Conservation (phyloP, 2,113 vertebrate genomes). For the Nymphicus hollandicus region DNA sequence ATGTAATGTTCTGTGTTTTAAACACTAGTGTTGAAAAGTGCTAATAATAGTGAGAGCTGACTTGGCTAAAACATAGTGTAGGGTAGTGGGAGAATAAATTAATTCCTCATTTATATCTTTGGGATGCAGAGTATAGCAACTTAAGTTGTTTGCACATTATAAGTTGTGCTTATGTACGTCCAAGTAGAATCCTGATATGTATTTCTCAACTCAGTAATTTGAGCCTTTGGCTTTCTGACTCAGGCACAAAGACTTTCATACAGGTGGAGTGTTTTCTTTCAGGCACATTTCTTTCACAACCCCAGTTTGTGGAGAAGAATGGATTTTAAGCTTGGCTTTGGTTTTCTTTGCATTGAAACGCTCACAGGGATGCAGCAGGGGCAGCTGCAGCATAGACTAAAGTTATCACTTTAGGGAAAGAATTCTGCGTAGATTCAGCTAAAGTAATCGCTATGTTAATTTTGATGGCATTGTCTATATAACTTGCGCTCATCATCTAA, state of each 20-base stretch:
- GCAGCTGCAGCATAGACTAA: neutral
- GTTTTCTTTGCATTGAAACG: neutral
- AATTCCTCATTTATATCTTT: constrained; percentile 10
- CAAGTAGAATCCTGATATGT: neutral
- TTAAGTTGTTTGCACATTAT: neutral
- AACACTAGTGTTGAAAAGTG: neutral
- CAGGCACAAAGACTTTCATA: neutral
- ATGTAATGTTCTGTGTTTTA: neutral
- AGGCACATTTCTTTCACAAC: neutral
- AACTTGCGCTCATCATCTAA: neutral
- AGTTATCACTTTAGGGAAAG: neutral
- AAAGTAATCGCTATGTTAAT: neutral
- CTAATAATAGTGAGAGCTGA: neutral
- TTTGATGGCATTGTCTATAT: neutral
- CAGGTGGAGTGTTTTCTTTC: neutral
- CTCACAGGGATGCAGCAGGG: neutral
- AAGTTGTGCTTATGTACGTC: neutral
- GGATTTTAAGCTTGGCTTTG: neutral
- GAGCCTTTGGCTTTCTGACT: neutral
- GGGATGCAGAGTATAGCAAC: neutral
- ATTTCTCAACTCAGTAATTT: neutral
- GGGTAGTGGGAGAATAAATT: neutral
- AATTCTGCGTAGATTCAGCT: neutral
- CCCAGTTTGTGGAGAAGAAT: neutral
- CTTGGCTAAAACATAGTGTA: neutral